phyloP scores from a whole-genome alignment of 2,797 vertebrate species.

The Chromis chromis region DNA sequence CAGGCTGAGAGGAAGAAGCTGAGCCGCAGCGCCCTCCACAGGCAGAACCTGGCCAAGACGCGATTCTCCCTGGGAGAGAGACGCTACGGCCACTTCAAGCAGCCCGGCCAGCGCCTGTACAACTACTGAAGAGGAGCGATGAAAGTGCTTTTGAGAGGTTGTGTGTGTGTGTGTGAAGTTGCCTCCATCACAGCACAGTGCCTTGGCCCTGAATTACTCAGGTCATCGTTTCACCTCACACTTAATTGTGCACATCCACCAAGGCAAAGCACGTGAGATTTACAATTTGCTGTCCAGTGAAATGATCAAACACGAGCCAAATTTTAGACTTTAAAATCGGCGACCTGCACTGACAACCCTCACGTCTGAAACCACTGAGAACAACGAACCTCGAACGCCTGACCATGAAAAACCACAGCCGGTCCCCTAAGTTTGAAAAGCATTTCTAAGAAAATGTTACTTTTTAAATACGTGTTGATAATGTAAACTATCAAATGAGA shows the following conservation, averaged over 20 bases:
- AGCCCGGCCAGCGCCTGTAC: constrained; percentile 81
- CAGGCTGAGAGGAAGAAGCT: constrained; percentile 74
- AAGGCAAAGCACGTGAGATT: background rate
- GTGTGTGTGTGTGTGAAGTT: background rate
- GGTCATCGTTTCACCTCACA: constrained; percentile 11
- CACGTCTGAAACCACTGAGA: constrained; percentile 27
- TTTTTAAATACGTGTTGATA: background rate
- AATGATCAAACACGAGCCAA: background rate
- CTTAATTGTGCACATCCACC: background rate
- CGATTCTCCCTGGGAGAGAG: constrained; percentile 69
- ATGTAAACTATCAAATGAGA: constrained; percentile 9
- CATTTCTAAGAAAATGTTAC: background rate
- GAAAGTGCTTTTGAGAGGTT: background rate
- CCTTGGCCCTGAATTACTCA: constrained; percentile 23
- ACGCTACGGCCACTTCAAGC: constrained; percentile 80
- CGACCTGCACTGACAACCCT: constrained; percentile 26
- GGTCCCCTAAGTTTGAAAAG: constrained; percentile 5
- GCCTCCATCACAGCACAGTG: constrained; percentile 2
- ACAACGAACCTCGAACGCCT: constrained; percentile 16
- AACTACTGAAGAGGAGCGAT: constrained; percentile 72
- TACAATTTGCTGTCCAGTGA: constrained; percentile 17
- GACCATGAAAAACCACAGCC: too few relatives aligned
- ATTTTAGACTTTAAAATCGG: background rate
- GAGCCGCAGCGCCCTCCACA: constrained; percentile 76
- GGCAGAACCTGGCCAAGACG: constrained; percentile 80